These are phyloP conservation scores for Gobio gobio DNA, from an alignment of 2,113 vertebrate genomes.

Conservation along the genomic window DNA sequence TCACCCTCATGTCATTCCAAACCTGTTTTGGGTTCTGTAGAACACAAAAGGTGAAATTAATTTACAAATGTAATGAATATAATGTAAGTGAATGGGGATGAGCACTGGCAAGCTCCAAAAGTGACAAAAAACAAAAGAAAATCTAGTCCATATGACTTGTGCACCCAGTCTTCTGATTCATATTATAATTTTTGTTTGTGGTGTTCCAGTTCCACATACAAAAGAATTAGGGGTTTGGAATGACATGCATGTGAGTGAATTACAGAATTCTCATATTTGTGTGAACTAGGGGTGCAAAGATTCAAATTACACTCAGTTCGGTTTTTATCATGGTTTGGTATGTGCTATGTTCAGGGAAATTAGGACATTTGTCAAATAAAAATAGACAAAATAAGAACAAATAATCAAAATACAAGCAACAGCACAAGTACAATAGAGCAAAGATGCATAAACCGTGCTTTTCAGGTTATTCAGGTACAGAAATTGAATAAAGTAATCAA, in stretches of 20 bases:
- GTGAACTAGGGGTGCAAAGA: background rate
- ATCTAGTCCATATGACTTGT: background rate
- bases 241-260: background rate
- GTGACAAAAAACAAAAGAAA: background rate
- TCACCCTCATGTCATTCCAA: background rate
- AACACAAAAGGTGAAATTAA: background rate
- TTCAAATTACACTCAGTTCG: no score
- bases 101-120: background rate
- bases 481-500: no score
- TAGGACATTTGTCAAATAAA: no score
- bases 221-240: conserved; percentile 6
- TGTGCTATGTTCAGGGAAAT: no score
- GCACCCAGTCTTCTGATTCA: background rate
- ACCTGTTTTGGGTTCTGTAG: background rate
- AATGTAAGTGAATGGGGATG: background rate
- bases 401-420: no score
- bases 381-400: no score
- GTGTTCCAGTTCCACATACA: background rate
- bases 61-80: background rate
- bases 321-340: no score
- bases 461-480: no score
- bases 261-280: background rate
- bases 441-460: no score
- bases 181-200: background rate
- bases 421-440: no score